A percentile compares a stretch with the other conserved stretches of the same genome.
These are phyloP conservation scores for Tetramorium parvispinum DNA, from an alignment of 1,140 invertebrate species.

Conservation along the genomic window DNA sequence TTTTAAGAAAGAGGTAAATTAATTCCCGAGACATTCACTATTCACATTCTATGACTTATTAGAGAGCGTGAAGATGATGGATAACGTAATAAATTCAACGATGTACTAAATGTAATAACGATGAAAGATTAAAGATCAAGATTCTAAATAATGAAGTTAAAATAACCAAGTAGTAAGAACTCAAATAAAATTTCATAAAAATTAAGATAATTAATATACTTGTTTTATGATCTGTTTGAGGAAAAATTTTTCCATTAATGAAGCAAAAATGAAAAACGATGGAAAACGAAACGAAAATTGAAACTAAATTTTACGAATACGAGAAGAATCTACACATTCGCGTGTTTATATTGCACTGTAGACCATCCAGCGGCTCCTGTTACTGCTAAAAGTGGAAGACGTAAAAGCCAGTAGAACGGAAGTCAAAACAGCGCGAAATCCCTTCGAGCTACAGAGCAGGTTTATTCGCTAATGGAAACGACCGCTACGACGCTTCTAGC, in stretches of 20 bases:
- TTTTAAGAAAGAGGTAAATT: slow-evolving; percentile 4
- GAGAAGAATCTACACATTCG: slow-evolving; percentile 14
- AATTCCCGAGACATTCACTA: not conserved
- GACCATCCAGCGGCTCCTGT: not conserved
- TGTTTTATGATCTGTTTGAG: not conserved
- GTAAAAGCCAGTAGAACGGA: slow-evolving; percentile 42
- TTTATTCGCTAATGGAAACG: slow-evolving; percentile 57
- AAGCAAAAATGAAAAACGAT: not conserved
- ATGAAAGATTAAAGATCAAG: not conserved
- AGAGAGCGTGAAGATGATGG: not conserved
- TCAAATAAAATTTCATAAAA: not conserved
- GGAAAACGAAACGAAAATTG: not conserved
- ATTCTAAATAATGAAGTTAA: not conserved
- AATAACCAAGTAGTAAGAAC: not conserved
- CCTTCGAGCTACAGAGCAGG: slow-evolving; percentile 41
- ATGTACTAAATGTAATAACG: not conserved
- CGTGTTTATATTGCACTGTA: slow-evolving; percentile 20
- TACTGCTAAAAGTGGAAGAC: slow-evolving; percentile 39
- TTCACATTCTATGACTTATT: not conserved
- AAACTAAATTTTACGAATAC: slow-evolving; percentile 31
- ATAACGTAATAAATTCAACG: slow-evolving; percentile 17
- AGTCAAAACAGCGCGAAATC: slow-evolving; percentile 44
- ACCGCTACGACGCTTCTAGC: slow-evolving; percentile 2
- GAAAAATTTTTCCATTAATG: not conserved
- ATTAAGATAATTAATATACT: not conserved